A percentile compares a stretch with the other conserved stretches of the same genome.
phyloP scores from a whole-genome alignment of 2,888 invertebrate species.

The Eueremaeus valkanovi region DNA sequence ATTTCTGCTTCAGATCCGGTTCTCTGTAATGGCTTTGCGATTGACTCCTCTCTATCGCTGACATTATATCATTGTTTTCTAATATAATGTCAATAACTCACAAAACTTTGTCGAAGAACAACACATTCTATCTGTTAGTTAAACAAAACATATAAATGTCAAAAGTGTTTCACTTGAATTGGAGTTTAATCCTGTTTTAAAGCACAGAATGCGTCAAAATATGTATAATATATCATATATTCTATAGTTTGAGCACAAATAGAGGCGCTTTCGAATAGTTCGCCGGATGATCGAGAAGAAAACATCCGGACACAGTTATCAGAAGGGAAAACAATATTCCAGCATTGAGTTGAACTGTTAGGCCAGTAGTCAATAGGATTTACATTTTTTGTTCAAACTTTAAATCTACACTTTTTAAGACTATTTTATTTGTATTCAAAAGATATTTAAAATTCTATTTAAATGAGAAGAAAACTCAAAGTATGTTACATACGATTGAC shows the following conservation, averaged over 20 bases:
- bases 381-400: too few species aligned
- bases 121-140: neutral
- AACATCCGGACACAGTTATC: slow-evolving; percentile 17
- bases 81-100: neutral
- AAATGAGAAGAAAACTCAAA: too few species aligned
- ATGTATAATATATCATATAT: neutral
- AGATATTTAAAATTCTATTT: too few species aligned
- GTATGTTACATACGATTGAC: too few species aligned
- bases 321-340: too few species aligned
- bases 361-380: too few species aligned
- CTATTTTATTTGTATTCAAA: too few species aligned
- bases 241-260: neutral
- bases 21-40: neutral
- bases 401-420: too few species aligned
- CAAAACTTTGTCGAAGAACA: neutral
- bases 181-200: slow-evolving; percentile 25
- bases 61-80: neutral
- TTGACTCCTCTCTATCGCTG: slow-evolving; percentile 2
- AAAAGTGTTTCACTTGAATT: neutral
- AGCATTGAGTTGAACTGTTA: too few species aligned
- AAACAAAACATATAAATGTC: neutral
- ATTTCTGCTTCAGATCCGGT: neutral
- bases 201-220: neutral
- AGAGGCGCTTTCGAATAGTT: neutral
- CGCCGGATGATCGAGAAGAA: slow-evolving; percentile 18